A percentile compares a stretch with the other conserved stretches of the same genome.
These are phyloP conservation scores for Plutomurus gul DNA, from an alignment of 1,140 invertebrate species.

Conservation along the genomic window DNA sequence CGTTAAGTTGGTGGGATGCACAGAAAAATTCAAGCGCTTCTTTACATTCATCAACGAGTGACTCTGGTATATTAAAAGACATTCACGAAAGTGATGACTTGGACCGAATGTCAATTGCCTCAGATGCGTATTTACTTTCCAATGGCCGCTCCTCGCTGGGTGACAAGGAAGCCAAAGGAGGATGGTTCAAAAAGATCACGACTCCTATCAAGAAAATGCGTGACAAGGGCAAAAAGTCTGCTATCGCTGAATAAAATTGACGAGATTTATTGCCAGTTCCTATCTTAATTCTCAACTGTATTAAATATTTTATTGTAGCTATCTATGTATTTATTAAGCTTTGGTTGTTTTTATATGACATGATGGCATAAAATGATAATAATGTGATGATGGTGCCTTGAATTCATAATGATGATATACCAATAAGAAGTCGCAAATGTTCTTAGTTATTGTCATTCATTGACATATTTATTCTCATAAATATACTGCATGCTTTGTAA, in stretches of 20 bases:
- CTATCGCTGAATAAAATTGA: neutral
- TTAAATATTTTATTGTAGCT: neutral
- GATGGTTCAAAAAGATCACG: constrained; percentile 17
- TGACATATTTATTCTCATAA: neutral
- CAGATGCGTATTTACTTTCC: constrained; percentile 9
- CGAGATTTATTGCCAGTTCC: neutral
- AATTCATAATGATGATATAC: too few relatives aligned
- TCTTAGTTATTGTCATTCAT: neutral
- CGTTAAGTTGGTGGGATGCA: constrained; percentile 33
- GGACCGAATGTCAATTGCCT: constrained; percentile 41
- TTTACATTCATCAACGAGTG: neutral
- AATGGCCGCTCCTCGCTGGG: neutral
- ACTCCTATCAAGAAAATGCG: neutral
- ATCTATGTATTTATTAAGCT: neutral
- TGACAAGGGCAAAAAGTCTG: neutral
- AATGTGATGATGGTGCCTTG: neutral
- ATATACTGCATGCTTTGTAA: neutral
- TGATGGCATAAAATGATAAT: too few relatives aligned
- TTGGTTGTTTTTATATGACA: too few relatives aligned
- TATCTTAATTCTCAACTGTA: neutral
- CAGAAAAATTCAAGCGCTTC: neutral
- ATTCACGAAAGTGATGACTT: neutral
- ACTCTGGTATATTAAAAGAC: neutral
- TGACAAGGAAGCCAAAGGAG: neutral
- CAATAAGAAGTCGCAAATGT: neutral